Evolutionary conservation across 2,888 invertebrate species (phyloP), one percentile per base, ranked within the genome.

Genomic region (Sminthurinus aureus): DNA sequence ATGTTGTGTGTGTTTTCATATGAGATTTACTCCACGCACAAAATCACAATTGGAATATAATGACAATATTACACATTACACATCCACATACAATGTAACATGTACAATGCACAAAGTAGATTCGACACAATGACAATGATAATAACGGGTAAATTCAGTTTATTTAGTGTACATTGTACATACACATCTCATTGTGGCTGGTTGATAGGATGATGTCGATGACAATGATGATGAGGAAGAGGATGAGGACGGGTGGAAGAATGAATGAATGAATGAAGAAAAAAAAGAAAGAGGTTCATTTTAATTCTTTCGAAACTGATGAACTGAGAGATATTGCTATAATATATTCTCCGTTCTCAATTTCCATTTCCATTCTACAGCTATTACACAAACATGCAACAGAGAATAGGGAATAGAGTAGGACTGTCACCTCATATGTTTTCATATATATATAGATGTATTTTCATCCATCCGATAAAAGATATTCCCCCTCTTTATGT

Each of bases 231-330:
- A 78, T 58, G 78, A 78, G 22, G 38, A 50, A n/a, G n/a, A 38
- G 1, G 38, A 38, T 38, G 38, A 77, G 24, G 58, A 58, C 20
- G 20, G 9, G 51, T 15, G 24, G 9, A 15, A 79, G 50, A 6
- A 38, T 6, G 38, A 6, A 38, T 38, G 38, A 6, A 38, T 4
- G 38, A 38, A 38, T 38, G 38, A 38, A 38, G 1, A 6, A 38
- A 38, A 38, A 38, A 38, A 1, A 4, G 22, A 67, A 22, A 38
- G 69, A 79, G 69, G 71, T 26, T 67, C 69, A 18, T 67, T 79
- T 69, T 51, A 79, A 69, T 79, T 79, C 79, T 79, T 69, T 71
- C 51, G 38, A 79, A 79, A 79, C 50, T 79, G 79, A 79, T 79
- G 79, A 71, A 69, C 71, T 51, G 69, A 50, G 22, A 79, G 79